Percentiles rank a stretch among this genome's conserved stretches.
These are phyloP conservation scores for Danio rerio DNA, from an alignment of 2,113 vertebrate genomes.

Conservation along the genomic window GRCz12tu NC_133185.1:38579001-38579500, in stretches of 20 bases:
- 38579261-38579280: neutral
- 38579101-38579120: neutral
- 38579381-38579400: too few relatives aligned
- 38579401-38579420: too few relatives aligned
- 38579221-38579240: slow-evolving; percentile 26
- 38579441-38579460: too few relatives aligned
- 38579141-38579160: neutral
- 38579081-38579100: neutral
- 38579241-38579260: slow-evolving; percentile 32
- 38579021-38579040: too few relatives aligned
- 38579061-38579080: neutral
- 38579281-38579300: neutral
- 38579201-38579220: neutral
- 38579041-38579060: too few relatives aligned
- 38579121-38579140: neutral
- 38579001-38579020: too few relatives aligned
- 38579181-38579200: neutral
- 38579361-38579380: too few relatives aligned
- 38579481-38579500: neutral
- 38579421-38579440: neutral
- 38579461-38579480: neutral
- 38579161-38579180: neutral
- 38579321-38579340: neutral
- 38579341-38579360: too few relatives aligned
- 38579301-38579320: neutral